Percentiles rank a stretch among this genome's conserved stretches.
Conservation (phyloP, 2,113 vertebrate species). For the Sebastes schlegelii region DNA sequence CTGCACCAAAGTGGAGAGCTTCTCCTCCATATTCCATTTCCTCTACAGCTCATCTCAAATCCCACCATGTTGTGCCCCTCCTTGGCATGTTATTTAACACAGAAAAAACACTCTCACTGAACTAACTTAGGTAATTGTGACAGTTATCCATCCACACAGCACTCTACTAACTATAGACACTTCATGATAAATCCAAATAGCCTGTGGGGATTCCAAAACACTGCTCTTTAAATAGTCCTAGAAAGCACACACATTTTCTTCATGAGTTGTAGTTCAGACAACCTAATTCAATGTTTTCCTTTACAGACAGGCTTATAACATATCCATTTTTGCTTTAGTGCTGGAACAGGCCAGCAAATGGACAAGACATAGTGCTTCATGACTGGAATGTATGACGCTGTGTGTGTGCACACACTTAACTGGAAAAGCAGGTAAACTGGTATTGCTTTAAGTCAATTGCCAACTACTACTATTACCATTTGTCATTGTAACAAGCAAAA, state of each 20-base stretch:
- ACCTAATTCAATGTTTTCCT: not conserved
- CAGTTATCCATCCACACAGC: slow-evolving; percentile 28
- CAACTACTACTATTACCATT: not conserved
- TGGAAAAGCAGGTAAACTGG: slow-evolving; percentile 22
- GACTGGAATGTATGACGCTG: slow-evolving; percentile 14
- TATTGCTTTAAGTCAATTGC: slow-evolving; percentile 1
- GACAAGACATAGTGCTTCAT: slow-evolving; percentile 25
- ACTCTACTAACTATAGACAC: slow-evolving; percentile 9
- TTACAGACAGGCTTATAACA: not conserved
- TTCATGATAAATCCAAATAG: slow-evolving; percentile 16
- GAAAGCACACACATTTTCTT: slow-evolving; percentile 2
- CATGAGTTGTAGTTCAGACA: not conserved
- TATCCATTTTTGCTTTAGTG: slow-evolving; percentile 26
- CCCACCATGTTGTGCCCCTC: slow-evolving; percentile 22
- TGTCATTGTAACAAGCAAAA: not conserved
- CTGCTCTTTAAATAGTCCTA: not conserved
- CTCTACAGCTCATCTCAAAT: slow-evolving; percentile 32
- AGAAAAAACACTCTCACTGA: slow-evolving; percentile 25
- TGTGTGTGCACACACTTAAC: slow-evolving; percentile 12
- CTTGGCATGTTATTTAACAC: slow-evolving; percentile 5
- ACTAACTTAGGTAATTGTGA: slow-evolving; percentile 18
- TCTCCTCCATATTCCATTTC: slow-evolving; percentile 61
- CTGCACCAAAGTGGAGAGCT: slow-evolving; percentile 82
- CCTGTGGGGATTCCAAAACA: slow-evolving; percentile 6
- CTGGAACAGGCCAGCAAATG: slow-evolving; percentile 30